These are phyloP conservation scores for Theristicus caerulescens DNA, from an alignment of 2,113 vertebrate species.

Conservation along the genomic window DNA sequence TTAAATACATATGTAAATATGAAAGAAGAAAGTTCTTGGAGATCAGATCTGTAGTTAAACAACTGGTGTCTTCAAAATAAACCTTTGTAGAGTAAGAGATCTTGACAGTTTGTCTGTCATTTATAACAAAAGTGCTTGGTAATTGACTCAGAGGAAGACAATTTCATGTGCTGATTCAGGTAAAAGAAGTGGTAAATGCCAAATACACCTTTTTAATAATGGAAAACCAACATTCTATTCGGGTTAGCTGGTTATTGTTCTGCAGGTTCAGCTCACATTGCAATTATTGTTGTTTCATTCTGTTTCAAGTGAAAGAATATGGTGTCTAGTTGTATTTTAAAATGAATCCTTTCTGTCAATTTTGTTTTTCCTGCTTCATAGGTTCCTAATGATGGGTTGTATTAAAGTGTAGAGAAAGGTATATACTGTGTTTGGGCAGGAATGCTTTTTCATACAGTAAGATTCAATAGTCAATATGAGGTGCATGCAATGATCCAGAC, in stretches of 20 bases:
- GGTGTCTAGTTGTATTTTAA: constrained; percentile 30
- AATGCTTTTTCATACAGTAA: not conserved
- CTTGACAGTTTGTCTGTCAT: not conserved
- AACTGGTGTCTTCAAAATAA: not conserved
- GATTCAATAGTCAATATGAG: not conserved
- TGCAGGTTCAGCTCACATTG: constrained; percentile 7
- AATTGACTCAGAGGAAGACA: not conserved
- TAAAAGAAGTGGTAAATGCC: constrained; percentile 16
- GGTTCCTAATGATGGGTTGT: constrained; percentile 29
- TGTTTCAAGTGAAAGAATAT: not conserved
- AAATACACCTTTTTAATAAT: not conserved
- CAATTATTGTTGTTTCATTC: constrained; percentile 40
- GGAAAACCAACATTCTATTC: constrained; percentile 38
- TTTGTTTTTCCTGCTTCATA: constrained; percentile 58
- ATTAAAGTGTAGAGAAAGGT: not conserved
- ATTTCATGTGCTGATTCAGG: constrained; percentile 8
- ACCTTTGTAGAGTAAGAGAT: not conserved
- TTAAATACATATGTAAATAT: not conserved
- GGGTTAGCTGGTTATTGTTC: constrained; percentile 30
- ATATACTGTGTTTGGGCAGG: not conserved
- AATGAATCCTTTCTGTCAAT: constrained; percentile 46
- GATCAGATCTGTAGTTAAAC: not conserved
- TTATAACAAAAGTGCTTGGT: not conserved
- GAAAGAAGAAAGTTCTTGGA: not conserved
- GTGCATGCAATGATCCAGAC: not conserved